phyloP scores from a whole-genome alignment of 2,888 invertebrate genomes.

The Stramonita haemastoma region DNA sequence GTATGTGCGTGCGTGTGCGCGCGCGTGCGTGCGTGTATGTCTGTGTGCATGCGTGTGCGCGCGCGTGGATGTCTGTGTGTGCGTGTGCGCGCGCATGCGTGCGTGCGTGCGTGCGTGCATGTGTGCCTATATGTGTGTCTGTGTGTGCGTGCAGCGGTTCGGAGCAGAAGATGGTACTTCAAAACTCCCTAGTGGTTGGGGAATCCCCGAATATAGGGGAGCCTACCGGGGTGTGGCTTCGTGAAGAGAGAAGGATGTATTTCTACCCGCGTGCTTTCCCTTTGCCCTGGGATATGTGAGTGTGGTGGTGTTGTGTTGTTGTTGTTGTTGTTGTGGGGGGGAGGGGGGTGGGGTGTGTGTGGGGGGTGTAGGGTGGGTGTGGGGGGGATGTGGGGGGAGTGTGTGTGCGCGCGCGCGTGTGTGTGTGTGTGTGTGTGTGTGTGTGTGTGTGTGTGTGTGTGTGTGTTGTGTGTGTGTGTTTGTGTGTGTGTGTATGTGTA shows the following conservation, averaged over 20 bases:
- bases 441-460: no score
- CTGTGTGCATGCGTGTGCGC: background rate
- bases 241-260: background rate
- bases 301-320: background rate
- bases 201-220: conserved; percentile 43
- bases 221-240: conserved; percentile 15
- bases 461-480: no score
- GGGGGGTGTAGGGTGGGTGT: background rate
- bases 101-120: background rate
- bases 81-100: background rate
- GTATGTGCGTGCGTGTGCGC: background rate
- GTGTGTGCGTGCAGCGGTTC: background rate
- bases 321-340: background rate
- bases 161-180: background rate
- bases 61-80: background rate
- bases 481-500: no score
- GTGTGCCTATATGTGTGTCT: background rate
- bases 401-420: background rate
- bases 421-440: no score
- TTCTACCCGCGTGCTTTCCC: background rate
- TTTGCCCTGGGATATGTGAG: conserved; percentile 5
- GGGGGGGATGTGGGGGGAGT: background rate
- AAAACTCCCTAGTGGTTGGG: conserved; percentile 41
- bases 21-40: background rate
- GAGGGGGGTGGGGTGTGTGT: background rate